These are phyloP conservation scores for Erebia epiphron DNA, from an alignment of 2,888 invertebrate genomes.

Conservation along the genomic window DNA sequence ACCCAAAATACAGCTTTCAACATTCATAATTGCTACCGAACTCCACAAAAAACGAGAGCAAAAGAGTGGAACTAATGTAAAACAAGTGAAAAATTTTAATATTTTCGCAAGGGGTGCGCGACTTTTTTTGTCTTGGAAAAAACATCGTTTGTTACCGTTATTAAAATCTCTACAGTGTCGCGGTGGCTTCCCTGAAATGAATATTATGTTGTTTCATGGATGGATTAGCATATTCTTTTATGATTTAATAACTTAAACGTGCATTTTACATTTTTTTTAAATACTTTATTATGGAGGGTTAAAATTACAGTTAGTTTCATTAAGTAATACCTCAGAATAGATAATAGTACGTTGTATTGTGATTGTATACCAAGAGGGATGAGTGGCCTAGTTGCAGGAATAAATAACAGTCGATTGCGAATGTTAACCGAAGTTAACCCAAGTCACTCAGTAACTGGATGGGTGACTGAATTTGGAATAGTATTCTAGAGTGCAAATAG, in stretches of 20 bases:
- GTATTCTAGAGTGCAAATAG: no score
- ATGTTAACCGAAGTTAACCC: no score
- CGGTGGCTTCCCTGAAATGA: slow-evolving; percentile 23
- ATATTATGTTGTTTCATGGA: slow-evolving; percentile 25
- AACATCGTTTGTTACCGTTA: slow-evolving; percentile 29
- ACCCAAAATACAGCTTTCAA: slow-evolving; percentile 12
- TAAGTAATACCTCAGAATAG: no score
- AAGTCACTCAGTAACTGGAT: no score
- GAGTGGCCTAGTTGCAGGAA: no score
- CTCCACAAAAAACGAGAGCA: slow-evolving; percentile 23
- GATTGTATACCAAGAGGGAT: no score
- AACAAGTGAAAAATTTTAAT: slow-evolving; percentile 25
- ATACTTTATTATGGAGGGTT: no score
- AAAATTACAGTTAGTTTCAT: no score
- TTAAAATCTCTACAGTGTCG: slow-evolving; percentile 31
- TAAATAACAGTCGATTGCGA: no score
- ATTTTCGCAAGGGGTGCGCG: slow-evolving; percentile 24
- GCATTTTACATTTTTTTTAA: background rate
- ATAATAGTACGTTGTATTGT: no score
- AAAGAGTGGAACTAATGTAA: slow-evolving; percentile 23
- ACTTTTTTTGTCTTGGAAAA: slow-evolving; percentile 27
- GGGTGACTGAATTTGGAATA: no score
- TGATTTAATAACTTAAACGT: background rate
- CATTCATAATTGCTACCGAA: slow-evolving; percentile 19
- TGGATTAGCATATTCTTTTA: slow-evolving; percentile 8